A percentile compares a stretch with the other conserved stretches of the same genome.
phyloP scores from a whole-genome alignment of 2,113 vertebrate species.

The Cettia cetti region DNA sequence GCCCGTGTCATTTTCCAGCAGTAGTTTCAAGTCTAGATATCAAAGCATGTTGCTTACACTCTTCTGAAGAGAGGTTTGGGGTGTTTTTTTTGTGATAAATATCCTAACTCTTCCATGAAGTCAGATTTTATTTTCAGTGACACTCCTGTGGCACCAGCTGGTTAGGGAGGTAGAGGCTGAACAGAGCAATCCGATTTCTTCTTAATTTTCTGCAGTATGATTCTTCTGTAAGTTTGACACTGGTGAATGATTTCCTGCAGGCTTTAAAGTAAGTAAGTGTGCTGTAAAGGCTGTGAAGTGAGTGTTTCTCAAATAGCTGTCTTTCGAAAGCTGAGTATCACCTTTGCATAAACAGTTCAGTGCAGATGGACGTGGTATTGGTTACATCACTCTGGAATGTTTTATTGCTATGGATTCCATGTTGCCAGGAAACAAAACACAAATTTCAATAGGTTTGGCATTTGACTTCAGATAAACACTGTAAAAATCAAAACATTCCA shows the following conservation, averaged over 20 bases:
- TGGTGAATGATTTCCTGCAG: neutral
- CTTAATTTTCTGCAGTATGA: neutral
- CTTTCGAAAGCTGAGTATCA: slow-evolving; percentile 34
- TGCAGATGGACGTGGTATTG: slow-evolving; percentile 44
- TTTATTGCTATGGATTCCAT: slow-evolving; percentile 47
- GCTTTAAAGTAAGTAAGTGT: neutral
- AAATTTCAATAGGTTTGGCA: slow-evolving; percentile 57
- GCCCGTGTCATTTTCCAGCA: neutral
- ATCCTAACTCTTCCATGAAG: neutral
- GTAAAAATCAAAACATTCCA: slow-evolving; percentile 63
- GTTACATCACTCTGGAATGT: slow-evolving; percentile 64
- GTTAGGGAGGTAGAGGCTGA: neutral
- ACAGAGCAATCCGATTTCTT: neutral
- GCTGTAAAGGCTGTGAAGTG: neutral
- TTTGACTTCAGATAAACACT: slow-evolving; percentile 60
- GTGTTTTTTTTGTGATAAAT: neutral
- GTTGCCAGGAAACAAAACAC: slow-evolving; percentile 63
- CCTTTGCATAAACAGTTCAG: slow-evolving; percentile 16
- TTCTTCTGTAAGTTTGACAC: neutral
- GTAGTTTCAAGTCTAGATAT: neutral
- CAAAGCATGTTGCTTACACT: neutral
- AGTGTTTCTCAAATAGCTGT: neutral
- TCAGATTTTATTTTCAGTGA: neutral
- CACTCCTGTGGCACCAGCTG: neutral
- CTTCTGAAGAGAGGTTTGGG: neutral